Evolutionary conservation across 2,113 vertebrate genomes (phyloP).

Genomic region (Xenopus borealis): DNA sequence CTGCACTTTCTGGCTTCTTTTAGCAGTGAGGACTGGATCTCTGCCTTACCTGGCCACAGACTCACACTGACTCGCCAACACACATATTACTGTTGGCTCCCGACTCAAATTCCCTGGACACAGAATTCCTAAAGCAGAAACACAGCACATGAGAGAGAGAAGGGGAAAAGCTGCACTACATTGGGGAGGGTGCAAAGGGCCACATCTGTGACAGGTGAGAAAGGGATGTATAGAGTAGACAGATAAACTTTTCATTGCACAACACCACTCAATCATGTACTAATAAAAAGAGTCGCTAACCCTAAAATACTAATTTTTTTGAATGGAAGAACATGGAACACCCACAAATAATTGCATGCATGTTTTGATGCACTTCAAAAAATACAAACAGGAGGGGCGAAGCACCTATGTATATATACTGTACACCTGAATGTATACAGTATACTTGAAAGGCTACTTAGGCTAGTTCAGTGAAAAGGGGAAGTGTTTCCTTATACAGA

Average conservation of each 20-base stretch:
- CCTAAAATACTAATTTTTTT: no score
- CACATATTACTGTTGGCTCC: conserved; percentile 42
- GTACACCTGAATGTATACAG: no score
- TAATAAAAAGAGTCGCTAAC: no score
- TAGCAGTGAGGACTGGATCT: conserved; percentile 34
- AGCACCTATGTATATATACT: no score
- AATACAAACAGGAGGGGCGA: no score
- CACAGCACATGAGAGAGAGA: conserved; percentile 42
- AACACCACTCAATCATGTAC: no score
- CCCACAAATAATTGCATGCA: no score
- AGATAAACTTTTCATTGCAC: conserved; percentile 1
- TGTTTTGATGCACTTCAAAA: no score
- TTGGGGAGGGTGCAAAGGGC: conserved; percentile 11
- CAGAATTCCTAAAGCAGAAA: conserved; percentile 41
- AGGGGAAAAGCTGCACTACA: conserved; percentile 40
- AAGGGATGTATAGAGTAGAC: conserved; percentile 13
- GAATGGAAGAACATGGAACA: no score
- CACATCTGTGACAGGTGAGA: conserved; percentile 46
- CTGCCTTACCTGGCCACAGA: conserved; percentile 43
- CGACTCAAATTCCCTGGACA: conserved; percentile 42
- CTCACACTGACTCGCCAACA: conserved; percentile 21
- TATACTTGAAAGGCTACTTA: no score
- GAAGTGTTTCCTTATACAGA: no score
- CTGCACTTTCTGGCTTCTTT: conserved; percentile 37
- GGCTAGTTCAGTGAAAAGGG: no score